Percentiles rank a stretch among this genome's conserved stretches.
Conservation (phyloP, 1,140 invertebrate genomes). For the Orius insidiosus region DNA sequence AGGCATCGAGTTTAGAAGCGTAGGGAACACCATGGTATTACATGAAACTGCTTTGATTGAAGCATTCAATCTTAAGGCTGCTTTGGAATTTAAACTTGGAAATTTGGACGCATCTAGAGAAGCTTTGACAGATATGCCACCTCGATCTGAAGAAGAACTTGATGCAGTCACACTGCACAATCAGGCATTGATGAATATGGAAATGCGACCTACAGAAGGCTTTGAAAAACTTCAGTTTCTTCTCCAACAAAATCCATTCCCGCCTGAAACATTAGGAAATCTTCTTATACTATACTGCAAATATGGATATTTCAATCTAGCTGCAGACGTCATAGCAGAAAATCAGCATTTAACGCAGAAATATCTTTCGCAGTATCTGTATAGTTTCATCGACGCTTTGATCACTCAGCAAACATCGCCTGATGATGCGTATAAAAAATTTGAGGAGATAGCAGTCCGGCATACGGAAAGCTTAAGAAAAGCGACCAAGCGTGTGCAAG, state of each 20-base stretch:
- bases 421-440: slow-evolving; percentile 91
- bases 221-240: slow-evolving; percentile 97
- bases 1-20: slow-evolving; percentile 87
- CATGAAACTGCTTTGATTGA: slow-evolving; percentile 95
- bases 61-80: slow-evolving; percentile 96
- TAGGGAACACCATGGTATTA: slow-evolving; percentile 89
- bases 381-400: slow-evolving; percentile 80
- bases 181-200: slow-evolving; percentile 90
- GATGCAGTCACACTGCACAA: slow-evolving; percentile 98
- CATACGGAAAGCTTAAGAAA: slow-evolving; percentile 82
- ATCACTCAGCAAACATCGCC: slow-evolving; percentile 95
- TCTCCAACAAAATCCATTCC: slow-evolving; percentile 88
- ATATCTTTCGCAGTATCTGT: slow-evolving; percentile 80
- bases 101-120: slow-evolving; percentile 85
- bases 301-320: slow-evolving; percentile 94
- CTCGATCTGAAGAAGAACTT: slow-evolving; percentile 86
- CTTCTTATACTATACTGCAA: slow-evolving; percentile 88
- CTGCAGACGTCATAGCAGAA: slow-evolving; percentile 94
- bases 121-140: slow-evolving; percentile 95
- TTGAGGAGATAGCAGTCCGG: slow-evolving; percentile 85
- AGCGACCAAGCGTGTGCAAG: slow-evolving; percentile 83
- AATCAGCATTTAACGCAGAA: slow-evolving; percentile 96
- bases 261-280: slow-evolving; percentile 95
- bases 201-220: slow-evolving; percentile 72
- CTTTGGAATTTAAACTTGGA: slow-evolving; percentile 93